Conservation (phyloP, 2,888 invertebrate species). For the Laspeyria flexula region DNA sequence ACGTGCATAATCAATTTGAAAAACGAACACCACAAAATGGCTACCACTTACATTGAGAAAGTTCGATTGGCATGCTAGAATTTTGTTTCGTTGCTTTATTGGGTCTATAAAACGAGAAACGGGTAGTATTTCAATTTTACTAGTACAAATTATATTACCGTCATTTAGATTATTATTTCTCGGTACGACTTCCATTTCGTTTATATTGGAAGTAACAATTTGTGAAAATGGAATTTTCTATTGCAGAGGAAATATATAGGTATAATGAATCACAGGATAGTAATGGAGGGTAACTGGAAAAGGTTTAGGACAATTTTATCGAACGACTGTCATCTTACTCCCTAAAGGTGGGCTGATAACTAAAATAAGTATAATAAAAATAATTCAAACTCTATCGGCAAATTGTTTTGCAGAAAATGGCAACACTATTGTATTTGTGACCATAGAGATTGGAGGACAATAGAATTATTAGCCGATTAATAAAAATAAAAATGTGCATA, state of each 20-base stretch:
- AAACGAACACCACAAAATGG: slow-evolving; percentile 29
- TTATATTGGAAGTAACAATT: slow-evolving; percentile 8
- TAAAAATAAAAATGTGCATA: too few relatives aligned
- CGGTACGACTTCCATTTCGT: slow-evolving; percentile 9
- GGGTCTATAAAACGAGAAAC: slow-evolving; percentile 36
- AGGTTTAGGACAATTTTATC: neutral
- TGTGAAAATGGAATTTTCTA: slow-evolving; percentile 10
- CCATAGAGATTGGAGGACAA: too few relatives aligned
- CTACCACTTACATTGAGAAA: slow-evolving; percentile 20
- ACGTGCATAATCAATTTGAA: slow-evolving; percentile 41
- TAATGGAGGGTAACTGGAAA: slow-evolving; percentile 1
- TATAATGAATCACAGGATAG: too few relatives aligned
- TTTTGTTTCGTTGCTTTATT: slow-evolving; percentile 37
- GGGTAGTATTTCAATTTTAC: slow-evolving; percentile 33
- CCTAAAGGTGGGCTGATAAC: too few relatives aligned
- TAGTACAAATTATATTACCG: slow-evolving; percentile 22
- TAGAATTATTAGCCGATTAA: too few relatives aligned
- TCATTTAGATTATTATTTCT: slow-evolving; percentile 27
- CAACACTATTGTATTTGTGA: too few relatives aligned
- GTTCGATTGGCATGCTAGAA: slow-evolving; percentile 35
- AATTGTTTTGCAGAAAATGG: too few relatives aligned
- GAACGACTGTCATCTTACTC: neutral
- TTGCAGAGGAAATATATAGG: too few relatives aligned
- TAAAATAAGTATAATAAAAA: too few relatives aligned
- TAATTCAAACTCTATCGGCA: too few relatives aligned